Percentiles rank a stretch among this genome's conserved stretches.
phyloP scores from a whole-genome alignment of 2,113 vertebrate genomes.

The Osmerus mordax region DNA sequence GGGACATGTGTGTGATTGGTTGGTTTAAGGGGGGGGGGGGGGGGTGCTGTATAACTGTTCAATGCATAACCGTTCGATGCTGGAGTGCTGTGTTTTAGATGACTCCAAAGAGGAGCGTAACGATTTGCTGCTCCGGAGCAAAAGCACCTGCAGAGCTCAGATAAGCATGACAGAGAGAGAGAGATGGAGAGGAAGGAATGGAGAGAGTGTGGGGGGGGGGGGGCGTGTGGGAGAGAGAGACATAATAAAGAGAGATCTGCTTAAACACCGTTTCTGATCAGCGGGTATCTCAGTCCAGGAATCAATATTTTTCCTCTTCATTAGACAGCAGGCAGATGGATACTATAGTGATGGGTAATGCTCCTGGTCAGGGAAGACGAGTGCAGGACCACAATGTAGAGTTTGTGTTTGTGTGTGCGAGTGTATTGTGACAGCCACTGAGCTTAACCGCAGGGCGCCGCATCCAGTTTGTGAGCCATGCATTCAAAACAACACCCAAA shows the following conservation, averaged over 20 bases:
- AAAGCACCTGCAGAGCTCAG: not conserved
- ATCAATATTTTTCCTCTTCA: not conserved
- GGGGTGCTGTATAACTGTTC: no score
- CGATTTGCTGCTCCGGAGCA: not conserved
- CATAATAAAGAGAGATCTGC: not conserved
- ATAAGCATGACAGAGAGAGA: constrained; percentile 1
- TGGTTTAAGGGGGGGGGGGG: no score
- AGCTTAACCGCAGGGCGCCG: no score
- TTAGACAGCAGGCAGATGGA: not conserved
- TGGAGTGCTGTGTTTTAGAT: not conserved
- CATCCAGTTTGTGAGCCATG: no score
- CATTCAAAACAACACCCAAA: no score
- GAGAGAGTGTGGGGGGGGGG: not conserved
- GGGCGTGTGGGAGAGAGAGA: not conserved
- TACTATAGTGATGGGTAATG: not conserved
- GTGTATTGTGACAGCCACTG: not conserved
- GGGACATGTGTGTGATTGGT: not conserved
- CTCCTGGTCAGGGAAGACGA: not conserved
- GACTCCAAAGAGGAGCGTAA: not conserved
- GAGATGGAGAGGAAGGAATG: not conserved
- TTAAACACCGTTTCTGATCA: not conserved
- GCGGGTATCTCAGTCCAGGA: not conserved
- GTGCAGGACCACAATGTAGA: not conserved
- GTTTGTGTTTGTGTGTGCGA: not conserved
- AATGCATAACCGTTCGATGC: not conserved